Evolutionary conservation across 37 sponge, comb jelly and placozoan genomes (phyloP).

Genomic region (Chondrosia reniformis): DNA sequence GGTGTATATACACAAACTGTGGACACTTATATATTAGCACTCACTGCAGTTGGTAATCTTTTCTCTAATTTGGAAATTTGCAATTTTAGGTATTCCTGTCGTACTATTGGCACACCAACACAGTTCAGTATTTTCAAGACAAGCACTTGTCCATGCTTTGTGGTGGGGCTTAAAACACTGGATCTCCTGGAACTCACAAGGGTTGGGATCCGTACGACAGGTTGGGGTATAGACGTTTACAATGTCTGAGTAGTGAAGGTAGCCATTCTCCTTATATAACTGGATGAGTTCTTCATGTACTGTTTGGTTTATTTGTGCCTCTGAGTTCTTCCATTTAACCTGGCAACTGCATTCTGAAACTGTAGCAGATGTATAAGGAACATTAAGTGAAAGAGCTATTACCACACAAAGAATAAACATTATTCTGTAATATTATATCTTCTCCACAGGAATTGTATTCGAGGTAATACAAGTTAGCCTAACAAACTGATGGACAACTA

Average conservation of each 20-base stretch:
- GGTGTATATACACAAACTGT: not conserved
- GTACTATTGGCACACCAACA: slow-evolving; percentile 13
- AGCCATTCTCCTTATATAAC: not conserved
- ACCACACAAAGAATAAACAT: no score
- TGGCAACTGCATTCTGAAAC: no score
- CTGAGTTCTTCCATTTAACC: no score
- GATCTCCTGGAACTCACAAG: not conserved
- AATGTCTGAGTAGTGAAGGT: not conserved
- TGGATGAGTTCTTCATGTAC: not conserved
- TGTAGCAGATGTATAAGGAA: no score
- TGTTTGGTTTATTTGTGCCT: no score
- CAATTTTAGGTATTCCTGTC: slow-evolving; percentile 5
- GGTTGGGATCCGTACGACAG: not conserved
- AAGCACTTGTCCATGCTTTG: not conserved
- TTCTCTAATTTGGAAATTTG: no score
- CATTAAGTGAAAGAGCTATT: no score
- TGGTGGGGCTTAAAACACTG: not conserved
- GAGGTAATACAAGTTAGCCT: no score
- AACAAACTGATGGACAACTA: no score
- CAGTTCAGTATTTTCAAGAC: not conserved
- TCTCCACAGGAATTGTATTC: no score
- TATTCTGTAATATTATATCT: no score
- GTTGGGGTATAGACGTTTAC: not conserved
- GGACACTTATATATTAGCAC: not conserved
- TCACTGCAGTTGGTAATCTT: not conserved